Percentiles rank a stretch among this genome's conserved stretches.
These are phyloP conservation scores for Macropus fuliginosus DNA, from an alignment of 2,797 vertebrate species.

Conservation along the genomic window DNA sequence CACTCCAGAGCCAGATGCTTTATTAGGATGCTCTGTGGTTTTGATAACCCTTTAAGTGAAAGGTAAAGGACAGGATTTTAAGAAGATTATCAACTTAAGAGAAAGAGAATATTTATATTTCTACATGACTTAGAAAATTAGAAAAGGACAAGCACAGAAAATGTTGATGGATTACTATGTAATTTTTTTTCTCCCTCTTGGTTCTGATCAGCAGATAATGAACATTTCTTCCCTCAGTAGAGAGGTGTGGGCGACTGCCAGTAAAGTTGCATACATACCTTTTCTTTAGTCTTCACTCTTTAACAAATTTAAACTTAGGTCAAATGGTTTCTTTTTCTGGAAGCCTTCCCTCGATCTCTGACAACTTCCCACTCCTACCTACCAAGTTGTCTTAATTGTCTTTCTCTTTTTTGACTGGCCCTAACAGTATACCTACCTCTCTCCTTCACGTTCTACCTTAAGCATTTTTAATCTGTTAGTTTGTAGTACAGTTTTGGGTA, in stretches of 20 bases:
- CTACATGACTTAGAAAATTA: not conserved
- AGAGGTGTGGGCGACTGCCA: not conserved
- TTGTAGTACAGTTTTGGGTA: not conserved
- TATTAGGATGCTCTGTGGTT: not conserved
- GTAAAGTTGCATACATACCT: not conserved
- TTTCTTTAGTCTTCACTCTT: not conserved
- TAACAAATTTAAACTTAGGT: not conserved
- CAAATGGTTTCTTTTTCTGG: not conserved
- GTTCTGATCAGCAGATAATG: not conserved
- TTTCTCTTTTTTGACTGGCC: not conserved
- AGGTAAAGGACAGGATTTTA: not conserved
- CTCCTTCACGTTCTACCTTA: not conserved
- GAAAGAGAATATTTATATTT: not conserved
- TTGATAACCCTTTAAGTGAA: not conserved
- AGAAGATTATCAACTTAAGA: not conserved
- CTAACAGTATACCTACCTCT: not conserved
- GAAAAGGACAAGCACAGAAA: not conserved
- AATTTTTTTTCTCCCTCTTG: not conserved
- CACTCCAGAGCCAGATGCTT: not conserved
- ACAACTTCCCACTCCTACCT: not conserved
- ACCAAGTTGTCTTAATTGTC: not conserved
- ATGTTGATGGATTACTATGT: not conserved
- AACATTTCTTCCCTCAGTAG: not conserved
- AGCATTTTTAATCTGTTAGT: not conserved
- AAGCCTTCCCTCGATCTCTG: not conserved